phyloP scores from a whole-genome alignment of 2,113 vertebrate genomes.

The Corapipo altera region DNA sequence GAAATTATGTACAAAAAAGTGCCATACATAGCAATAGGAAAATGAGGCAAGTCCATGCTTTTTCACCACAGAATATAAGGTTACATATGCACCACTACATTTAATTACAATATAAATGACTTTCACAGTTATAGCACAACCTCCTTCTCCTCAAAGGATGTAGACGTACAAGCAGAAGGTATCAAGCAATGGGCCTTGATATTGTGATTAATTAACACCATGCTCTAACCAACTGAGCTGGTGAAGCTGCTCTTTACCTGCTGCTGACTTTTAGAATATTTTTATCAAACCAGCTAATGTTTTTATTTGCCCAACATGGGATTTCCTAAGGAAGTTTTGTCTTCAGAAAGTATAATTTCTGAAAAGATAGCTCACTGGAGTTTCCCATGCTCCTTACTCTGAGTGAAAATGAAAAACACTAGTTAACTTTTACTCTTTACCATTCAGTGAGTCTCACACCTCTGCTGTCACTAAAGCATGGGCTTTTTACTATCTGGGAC shows the following conservation, averaged over 20 bases:
- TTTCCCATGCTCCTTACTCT: fast-evolving
- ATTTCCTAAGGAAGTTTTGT: not conserved
- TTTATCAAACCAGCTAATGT: not conserved
- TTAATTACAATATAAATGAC: not conserved
- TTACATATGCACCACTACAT: not conserved
- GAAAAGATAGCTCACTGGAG: not conserved
- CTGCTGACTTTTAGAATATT: not conserved
- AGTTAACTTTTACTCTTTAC: not conserved
- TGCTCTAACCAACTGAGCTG: not conserved
- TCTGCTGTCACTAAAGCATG: not conserved
- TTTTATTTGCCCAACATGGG: not conserved
- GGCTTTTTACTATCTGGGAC: not conserved
- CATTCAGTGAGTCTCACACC: not conserved
- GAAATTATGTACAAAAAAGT: not conserved
- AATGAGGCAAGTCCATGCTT: not conserved
- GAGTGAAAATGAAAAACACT: not conserved
- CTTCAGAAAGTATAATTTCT: not conserved
- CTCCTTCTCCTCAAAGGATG: not conserved
- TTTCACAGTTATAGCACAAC: not conserved
- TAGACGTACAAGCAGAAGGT: not conserved
- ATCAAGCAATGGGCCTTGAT: not conserved
- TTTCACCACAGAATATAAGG: not conserved
- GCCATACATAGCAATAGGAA: not conserved
- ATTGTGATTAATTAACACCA: not conserved
- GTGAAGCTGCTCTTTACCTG: not conserved